Conservation (phyloP, 2,888 invertebrate genomes). For the Ormyrus nitidulus region DNA sequence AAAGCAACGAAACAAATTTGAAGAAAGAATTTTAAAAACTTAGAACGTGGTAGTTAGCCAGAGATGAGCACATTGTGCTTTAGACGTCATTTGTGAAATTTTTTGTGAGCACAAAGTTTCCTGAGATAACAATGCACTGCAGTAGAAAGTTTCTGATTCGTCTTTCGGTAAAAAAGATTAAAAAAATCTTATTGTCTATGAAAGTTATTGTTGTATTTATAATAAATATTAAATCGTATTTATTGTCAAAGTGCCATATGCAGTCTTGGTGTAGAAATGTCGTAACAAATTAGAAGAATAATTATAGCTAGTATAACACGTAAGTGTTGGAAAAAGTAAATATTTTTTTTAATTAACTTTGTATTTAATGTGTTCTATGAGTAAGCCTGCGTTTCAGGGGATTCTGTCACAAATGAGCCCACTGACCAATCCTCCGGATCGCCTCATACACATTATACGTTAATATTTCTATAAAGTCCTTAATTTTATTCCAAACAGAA, state of each 20-base stretch:
- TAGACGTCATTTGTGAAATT: constrained; percentile 43
- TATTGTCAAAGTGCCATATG: constrained; percentile 35
- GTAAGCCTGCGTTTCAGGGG: constrained; percentile 58
- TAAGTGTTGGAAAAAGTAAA: constrained; percentile 13
- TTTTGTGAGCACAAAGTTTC: constrained; percentile 27
- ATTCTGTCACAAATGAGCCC: constrained; percentile 70
- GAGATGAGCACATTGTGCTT: constrained; percentile 50
- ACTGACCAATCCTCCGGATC: constrained; percentile 67
- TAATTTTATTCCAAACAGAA: no score
- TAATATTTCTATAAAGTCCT: no score
- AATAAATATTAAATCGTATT: constrained; percentile 39
- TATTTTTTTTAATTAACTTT: neutral
- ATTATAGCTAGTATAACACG: neutral
- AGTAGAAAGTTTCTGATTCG: constrained; percentile 31
- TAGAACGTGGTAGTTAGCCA: neutral
- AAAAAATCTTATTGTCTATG: constrained; percentile 28
- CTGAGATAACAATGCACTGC: constrained; percentile 11
- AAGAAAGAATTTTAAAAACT: neutral
- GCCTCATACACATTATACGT: constrained; percentile 51
- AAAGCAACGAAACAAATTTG: neutral
- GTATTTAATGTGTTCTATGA: neutral
- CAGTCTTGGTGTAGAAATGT: constrained; percentile 26
- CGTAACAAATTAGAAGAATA: constrained; percentile 21
- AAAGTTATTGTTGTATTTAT: constrained; percentile 36
- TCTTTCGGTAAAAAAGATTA: constrained; percentile 23